Conservation (phyloP, 2,888 invertebrate genomes). For the Drosophila stalkeri region DNA sequence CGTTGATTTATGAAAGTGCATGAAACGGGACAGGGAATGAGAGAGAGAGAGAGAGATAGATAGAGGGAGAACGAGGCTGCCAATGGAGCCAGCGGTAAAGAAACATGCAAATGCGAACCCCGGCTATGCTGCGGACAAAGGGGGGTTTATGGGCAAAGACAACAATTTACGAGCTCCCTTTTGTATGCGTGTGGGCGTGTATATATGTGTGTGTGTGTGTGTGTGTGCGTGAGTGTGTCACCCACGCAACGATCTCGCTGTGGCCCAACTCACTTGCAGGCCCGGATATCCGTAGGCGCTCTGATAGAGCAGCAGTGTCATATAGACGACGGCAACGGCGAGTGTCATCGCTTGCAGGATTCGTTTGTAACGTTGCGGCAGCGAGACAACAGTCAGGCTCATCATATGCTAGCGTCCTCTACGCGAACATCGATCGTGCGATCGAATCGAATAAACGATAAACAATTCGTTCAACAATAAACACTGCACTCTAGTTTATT, state of each 20-base stretch:
- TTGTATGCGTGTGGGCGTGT: not conserved
- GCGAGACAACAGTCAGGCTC: slow-evolving; percentile 85
- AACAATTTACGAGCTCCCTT: slow-evolving; percentile 61
- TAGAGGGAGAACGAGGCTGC: slow-evolving; percentile 3
- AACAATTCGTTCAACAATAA: slow-evolving; percentile 10
- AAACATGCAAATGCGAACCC: slow-evolving; percentile 58
- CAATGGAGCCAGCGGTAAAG: slow-evolving; percentile 8
- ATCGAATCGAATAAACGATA: slow-evolving; percentile 33
- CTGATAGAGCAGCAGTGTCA: slow-evolving; percentile 85
- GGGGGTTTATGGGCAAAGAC: slow-evolving; percentile 30
- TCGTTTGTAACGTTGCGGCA: slow-evolving; percentile 85
- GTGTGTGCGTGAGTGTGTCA: slow-evolving; percentile 3
- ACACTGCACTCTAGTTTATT: slow-evolving; percentile 17
- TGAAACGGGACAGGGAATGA: slow-evolving; percentile 39
- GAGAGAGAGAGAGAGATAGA: slow-evolving; percentile 1
- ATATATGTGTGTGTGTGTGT: not conserved
- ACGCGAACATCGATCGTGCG: slow-evolving; percentile 63
- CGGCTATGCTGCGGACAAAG: not conserved
- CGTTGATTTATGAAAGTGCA: slow-evolving; percentile 82
- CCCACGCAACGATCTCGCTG: slow-evolving; percentile 37
- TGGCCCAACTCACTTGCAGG: slow-evolving; percentile 78
- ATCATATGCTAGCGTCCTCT: slow-evolving; percentile 80
- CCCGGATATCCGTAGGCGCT: slow-evolving; percentile 85
- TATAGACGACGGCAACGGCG: slow-evolving; percentile 84
- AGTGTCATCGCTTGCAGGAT: slow-evolving; percentile 85